phyloP scores from a whole-genome alignment of 2,888 invertebrate genomes.

The Drosophila birchii region DNA sequence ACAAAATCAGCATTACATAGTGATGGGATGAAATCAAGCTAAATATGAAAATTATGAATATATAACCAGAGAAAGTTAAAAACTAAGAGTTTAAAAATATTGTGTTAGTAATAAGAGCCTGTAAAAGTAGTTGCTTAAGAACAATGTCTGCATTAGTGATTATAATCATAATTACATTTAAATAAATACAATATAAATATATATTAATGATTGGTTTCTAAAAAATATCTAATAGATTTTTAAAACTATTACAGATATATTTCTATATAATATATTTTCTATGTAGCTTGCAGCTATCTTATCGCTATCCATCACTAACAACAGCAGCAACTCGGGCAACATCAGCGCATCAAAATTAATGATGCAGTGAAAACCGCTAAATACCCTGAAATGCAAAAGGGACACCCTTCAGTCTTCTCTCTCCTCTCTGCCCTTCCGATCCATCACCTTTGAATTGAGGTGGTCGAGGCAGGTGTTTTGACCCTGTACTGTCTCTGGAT shows the following conservation, averaged over 20 bases:
- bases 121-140: too few species aligned
- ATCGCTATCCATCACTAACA: background rate
- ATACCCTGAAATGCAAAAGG: conserved; percentile 66
- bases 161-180: background rate
- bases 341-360: conserved; percentile 74
- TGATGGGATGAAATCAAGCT: background rate
- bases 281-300: too few species aligned
- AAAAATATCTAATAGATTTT: too few species aligned
- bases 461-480: conserved; percentile 54
- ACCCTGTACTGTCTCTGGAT: conserved; percentile 18
- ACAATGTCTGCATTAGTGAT: too few species aligned
- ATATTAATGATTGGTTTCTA: background rate
- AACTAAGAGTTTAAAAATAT: background rate
- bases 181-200: background rate
- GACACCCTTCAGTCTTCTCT: background rate
- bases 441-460: conserved; percentile 13
- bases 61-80: background rate
- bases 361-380: conserved; percentile 75
- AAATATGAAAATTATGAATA: background rate
- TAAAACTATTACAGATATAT: background rate
- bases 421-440: background rate
- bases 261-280: background rate
- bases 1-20: conserved; percentile 9
- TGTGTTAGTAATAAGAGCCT: background rate
- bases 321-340: conserved; percentile 13